These are phyloP conservation scores for Potamarius usumacintae DNA, from an alignment of 2,113 vertebrate genomes.

Conservation along the genomic window DNA sequence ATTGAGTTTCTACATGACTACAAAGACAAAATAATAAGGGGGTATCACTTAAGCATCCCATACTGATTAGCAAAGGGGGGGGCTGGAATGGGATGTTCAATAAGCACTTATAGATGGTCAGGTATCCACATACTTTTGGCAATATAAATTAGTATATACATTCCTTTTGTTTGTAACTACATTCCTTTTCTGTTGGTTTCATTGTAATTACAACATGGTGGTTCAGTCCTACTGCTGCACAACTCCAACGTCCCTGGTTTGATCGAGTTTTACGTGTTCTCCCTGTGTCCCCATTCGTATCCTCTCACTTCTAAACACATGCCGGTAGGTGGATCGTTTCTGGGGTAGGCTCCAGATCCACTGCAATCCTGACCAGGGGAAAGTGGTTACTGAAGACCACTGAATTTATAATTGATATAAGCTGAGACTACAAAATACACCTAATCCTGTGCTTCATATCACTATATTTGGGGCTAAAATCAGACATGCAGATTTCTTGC, in stretches of 20 bases:
- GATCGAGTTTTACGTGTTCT: background rate
- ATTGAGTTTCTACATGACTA: background rate
- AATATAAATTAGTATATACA: background rate
- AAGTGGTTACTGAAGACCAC: background rate
- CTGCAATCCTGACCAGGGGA: background rate
- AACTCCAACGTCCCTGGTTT: background rate
- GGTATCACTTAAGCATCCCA: background rate
- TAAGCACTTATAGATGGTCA: background rate
- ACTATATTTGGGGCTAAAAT: too few relatives aligned
- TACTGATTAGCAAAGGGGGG: background rate
- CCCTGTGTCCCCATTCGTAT: background rate
- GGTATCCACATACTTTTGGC: background rate
- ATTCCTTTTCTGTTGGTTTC: background rate
- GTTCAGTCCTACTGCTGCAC: background rate
- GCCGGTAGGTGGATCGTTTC: background rate
- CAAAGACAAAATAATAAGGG: background rate
- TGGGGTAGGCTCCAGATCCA: background rate
- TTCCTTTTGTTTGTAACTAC: background rate
- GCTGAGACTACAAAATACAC: background rate
- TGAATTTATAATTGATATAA: background rate
- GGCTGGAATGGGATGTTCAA: background rate
- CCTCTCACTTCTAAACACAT: background rate
- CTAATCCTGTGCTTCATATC: background rate
- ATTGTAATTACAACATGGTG: background rate
- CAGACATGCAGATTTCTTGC: background rate